A percentile compares a stretch with the other conserved stretches of the same genome.
These are phyloP conservation scores for Cataglyphis altisquamis DNA, from an alignment of 2,888 invertebrate genomes.

Conservation along the genomic window DNA sequence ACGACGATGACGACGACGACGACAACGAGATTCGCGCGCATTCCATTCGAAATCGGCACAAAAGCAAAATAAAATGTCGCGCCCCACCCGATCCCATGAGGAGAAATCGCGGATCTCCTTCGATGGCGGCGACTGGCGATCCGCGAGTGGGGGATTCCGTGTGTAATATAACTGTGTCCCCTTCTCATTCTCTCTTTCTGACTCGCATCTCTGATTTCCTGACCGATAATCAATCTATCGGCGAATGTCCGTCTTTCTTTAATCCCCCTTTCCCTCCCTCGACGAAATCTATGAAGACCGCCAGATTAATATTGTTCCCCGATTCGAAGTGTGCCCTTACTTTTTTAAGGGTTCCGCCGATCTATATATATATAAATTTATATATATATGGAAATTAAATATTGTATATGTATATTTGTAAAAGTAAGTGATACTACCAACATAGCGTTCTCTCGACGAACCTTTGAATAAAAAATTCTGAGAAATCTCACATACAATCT, in stretches of 20 bases:
- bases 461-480: constrained; percentile 81
- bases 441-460: constrained; percentile 73
- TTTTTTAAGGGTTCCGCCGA: constrained; percentile 74
- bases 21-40: constrained; percentile 46
- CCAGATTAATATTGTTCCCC: constrained; percentile 64
- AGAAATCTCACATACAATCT: constrained; percentile 67
- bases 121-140: constrained; percentile 60
- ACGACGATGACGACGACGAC: constrained; percentile 50
- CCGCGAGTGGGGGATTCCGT: constrained; percentile 80
- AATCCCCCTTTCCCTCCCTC: not conserved
- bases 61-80: constrained; percentile 47
- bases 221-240: constrained; percentile 50
- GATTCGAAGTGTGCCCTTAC: constrained; percentile 62
- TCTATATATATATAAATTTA: constrained; percentile 63
- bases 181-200: constrained; percentile 37
- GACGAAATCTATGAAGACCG: constrained; percentile 63
- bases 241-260: constrained; percentile 27
- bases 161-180: constrained; percentile 80
- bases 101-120: constrained; percentile 68
- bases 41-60: constrained; percentile 46
- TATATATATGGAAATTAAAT: constrained; percentile 64
- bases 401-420: constrained; percentile 77
- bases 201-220: constrained; percentile 29
- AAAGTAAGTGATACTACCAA: constrained; percentile 74
- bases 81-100: constrained; percentile 51